A percentile compares a stretch with the other conserved stretches of the same genome.
Conservation (phyloP, 2,888 invertebrate species). For the Eretmocerus hayati region DNA sequence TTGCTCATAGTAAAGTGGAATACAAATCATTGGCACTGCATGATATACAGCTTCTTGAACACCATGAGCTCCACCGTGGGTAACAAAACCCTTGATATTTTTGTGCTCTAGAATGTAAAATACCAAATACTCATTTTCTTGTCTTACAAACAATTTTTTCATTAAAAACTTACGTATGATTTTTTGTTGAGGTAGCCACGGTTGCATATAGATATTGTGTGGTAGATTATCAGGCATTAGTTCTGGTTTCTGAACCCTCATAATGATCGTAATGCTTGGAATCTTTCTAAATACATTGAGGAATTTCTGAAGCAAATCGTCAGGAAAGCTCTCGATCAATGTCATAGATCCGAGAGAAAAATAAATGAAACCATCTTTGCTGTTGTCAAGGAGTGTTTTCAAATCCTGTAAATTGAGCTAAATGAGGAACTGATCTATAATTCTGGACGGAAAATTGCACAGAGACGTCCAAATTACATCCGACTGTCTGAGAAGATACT, state of each 20-base stretch:
- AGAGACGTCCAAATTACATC: too few relatives aligned
- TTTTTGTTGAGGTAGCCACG: conserved; percentile 37
- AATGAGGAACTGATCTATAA: too few relatives aligned
- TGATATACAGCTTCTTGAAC: conserved; percentile 30
- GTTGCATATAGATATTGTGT: conserved; percentile 28
- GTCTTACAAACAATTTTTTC: neutral
- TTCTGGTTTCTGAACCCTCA: conserved; percentile 32
- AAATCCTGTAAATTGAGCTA: conserved; percentile 34
- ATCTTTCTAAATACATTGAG: conserved; percentile 34
- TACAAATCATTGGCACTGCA: conserved; percentile 32
- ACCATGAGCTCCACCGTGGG: conserved; percentile 34
- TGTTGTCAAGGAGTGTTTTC: conserved; percentile 38
- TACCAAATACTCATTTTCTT: too few relatives aligned
- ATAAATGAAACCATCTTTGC: conserved; percentile 38
- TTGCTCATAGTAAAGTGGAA: conserved; percentile 36
- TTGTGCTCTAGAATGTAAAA: conserved; percentile 34
- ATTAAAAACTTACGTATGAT: conserved; percentile 33
- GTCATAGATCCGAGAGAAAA: conserved; percentile 42
- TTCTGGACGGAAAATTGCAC: too few relatives aligned
- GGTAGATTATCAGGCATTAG: conserved; percentile 32
- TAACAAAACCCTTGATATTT: conserved; percentile 32
- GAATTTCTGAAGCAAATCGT: conserved; percentile 26
- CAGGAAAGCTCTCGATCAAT: conserved; percentile 35
- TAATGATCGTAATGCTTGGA: conserved; percentile 34
- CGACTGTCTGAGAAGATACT: too few relatives aligned